phyloP scores from a whole-genome alignment of 92 coral and sea anemone genomes.

The Anthopleura xanthogrammica region DNA sequence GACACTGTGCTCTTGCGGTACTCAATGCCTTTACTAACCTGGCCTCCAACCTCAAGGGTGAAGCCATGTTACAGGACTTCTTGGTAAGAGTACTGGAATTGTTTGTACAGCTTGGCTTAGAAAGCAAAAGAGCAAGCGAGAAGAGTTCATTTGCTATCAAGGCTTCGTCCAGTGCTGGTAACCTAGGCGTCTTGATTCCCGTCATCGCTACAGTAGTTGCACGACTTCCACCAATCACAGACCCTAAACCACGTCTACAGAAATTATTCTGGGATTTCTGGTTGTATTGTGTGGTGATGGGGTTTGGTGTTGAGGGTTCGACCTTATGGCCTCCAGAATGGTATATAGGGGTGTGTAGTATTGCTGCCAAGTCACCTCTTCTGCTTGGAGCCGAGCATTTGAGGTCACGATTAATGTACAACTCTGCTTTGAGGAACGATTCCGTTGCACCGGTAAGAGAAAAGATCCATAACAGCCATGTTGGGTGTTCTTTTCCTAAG shows the following conservation, averaged over 20 bases:
- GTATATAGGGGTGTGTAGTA: slow-evolving; percentile 89
- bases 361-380: slow-evolving; percentile 89
- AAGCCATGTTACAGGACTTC: slow-evolving; percentile 81
- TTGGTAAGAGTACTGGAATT: slow-evolving; percentile 86
- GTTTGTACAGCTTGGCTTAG: slow-evolving; percentile 98
- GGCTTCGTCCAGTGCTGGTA: slow-evolving; percentile 99
- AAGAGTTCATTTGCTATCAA: slow-evolving; percentile 78
- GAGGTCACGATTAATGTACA: slow-evolving; percentile 90
- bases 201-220: slow-evolving; percentile 79
- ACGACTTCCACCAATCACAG: slow-evolving; percentile 89
- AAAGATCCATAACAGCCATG: neutral
- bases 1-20: slow-evolving; percentile 96
- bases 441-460: slow-evolving; percentile 84
- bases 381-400: slow-evolving; percentile 88
- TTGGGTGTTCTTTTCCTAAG: neutral
- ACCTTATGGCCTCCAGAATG: slow-evolving; percentile 91
- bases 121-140: slow-evolving; percentile 90
- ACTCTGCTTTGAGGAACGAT: slow-evolving; percentile 92
- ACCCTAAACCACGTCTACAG: slow-evolving; percentile 91
- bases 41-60: slow-evolving; percentile 81
- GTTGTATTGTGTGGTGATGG: slow-evolving; percentile 98
- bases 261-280: slow-evolving; percentile 95
- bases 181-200: slow-evolving; percentile 93
- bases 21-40: slow-evolving; percentile 85
- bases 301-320: slow-evolving; percentile 92